These are phyloP conservation scores for Troilus luridus DNA, from an alignment of 2,888 invertebrate species.

Conservation along the genomic window DNA sequence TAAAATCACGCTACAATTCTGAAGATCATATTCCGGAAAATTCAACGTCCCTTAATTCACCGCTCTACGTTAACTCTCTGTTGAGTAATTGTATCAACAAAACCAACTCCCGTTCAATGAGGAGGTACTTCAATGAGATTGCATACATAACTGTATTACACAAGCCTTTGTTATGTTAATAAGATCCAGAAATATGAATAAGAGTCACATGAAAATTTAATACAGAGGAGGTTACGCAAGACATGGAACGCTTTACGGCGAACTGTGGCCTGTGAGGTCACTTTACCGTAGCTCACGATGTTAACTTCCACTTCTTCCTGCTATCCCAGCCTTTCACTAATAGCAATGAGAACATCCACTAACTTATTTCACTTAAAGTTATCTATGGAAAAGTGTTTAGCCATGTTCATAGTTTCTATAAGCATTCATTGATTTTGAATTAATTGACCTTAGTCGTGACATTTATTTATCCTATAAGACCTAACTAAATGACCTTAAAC, in stretches of 20 bases:
- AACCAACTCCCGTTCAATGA: background rate
- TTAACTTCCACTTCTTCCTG: background rate
- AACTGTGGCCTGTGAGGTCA: background rate
- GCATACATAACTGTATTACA: background rate
- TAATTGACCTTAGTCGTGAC: too few species aligned
- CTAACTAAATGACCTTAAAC: too few species aligned
- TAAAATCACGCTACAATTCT: too few species aligned
- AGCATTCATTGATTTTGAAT: too few species aligned
- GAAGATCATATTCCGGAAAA: too few species aligned
- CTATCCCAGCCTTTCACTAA: background rate
- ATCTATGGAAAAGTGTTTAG: too few species aligned
- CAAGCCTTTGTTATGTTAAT: background rate
- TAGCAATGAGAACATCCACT: background rate
- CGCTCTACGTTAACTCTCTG: background rate
- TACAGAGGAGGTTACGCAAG: background rate
- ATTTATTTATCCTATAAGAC: too few species aligned
- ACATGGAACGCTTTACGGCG: background rate
- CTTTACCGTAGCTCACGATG: background rate
- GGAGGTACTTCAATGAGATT: background rate
- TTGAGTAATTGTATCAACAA: constrained; percentile 8
- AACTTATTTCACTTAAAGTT: background rate
- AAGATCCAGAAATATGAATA: constrained; percentile 26
- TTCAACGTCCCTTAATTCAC: too few species aligned
- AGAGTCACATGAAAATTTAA: background rate
- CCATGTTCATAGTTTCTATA: too few species aligned